Evolutionary conservation across 2,797 vertebrate species (phyloP), one percentile per base, ranked within the genome.

Genomic region (Staurois parvus): DNA sequence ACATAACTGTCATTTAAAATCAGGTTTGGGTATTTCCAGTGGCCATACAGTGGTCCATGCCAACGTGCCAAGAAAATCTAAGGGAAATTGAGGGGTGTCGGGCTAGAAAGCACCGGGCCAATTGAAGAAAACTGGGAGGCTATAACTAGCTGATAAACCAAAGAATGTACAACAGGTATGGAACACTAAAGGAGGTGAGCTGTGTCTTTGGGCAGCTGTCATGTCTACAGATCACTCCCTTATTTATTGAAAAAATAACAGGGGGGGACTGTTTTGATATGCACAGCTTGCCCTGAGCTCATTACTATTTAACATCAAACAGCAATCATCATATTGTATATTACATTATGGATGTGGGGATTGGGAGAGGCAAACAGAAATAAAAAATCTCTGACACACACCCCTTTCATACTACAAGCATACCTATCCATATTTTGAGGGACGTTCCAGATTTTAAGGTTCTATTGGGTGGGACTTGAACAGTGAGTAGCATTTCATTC

Each of bases 211-310:
- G 59, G 59, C 59, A 64, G 24, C 59, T 11, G 59, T 26, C 59
- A 26, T 12, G 7, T 26, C 24, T 12, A 26, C n/a, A 64, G 24
- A 64, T 64, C 21, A 73, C 52, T 56, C 70, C 67, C 80, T 72
- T 12, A 17, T 28, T 72, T 30, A 64, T 37, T 17, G 64, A 42
- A 70, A 30, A 70, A 32, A 34, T 34, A 30, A 19, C 68, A 64
- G 75, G 75, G 75, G n/a, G 52, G 52, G 30, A 32, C 59, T 64
- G 59, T 64, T 64, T 64, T 64, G 59, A 64, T 64, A 64, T 26
- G 59, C 11, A 26, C 59, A 64, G 24, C 59, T 64, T 64, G n/a
- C 3, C 59, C n/a, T 6, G n/a, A 26, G 59, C 59, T 26, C 7
- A 26, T 64, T 26, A 24, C 21, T 64, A n/a, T 15, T 45, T 45